A percentile compares a stretch with the other conserved stretches of the same genome.
Conservation (phyloP, 2,797 vertebrate species). For the Acipenser ruthenus region DNA sequence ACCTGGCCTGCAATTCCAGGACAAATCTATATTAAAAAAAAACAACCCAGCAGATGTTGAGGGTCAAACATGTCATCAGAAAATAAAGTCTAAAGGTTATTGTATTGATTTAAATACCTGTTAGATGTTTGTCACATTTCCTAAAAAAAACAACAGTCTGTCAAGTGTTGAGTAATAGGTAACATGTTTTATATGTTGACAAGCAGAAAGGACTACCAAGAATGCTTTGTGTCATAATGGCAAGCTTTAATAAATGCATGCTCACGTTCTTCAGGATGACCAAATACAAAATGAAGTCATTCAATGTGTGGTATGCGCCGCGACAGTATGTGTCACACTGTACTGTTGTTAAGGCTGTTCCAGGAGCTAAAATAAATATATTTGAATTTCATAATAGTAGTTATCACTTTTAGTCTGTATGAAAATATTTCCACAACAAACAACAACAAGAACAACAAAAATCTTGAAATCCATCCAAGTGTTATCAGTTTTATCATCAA, state of each 20-base stretch:
- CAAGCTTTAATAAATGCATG: background rate
- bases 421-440: too few species aligned
- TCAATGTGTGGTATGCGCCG: background rate
- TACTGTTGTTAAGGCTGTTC: too few species aligned
- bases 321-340: too few species aligned
- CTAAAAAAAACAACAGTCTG: background rate
- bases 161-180: background rate
- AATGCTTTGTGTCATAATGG: background rate
- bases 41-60: constrained; percentile 29
- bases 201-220: background rate
- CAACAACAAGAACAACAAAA: too few species aligned
- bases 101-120: constrained; percentile 29
- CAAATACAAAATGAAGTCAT: background rate
- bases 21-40: constrained; percentile 18
- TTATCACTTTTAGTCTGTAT: too few species aligned
- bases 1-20: constrained; percentile 4
- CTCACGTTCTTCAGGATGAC: background rate
- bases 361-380: too few species aligned
- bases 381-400: too few species aligned
- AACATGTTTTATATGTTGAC: constrained; percentile 6
- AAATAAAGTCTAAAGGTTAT: constrained; percentile 12
- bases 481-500: too few species aligned
- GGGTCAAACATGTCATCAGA: constrained; percentile 15
- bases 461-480: too few species aligned
- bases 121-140: constrained; percentile 16